Conservation (phyloP, 2,113 vertebrate genomes). For the Amia ocellicauda region DNA sequence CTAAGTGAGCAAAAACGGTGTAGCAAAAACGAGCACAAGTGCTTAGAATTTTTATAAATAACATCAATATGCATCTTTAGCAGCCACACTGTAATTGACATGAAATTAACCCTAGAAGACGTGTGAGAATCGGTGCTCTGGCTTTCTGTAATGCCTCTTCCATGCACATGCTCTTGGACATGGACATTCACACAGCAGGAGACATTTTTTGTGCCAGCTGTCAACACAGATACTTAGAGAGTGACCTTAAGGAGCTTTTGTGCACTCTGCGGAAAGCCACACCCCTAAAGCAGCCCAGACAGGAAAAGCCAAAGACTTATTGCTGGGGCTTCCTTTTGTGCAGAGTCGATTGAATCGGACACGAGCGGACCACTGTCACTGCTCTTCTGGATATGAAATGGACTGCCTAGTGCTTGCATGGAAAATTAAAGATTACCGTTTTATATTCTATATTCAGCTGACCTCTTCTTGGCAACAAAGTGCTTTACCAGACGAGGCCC, state of each 20-base stretch:
- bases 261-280: constrained; percentile 22
- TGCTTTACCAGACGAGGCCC: no score
- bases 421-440: constrained; percentile 11
- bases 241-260: constrained; percentile 30
- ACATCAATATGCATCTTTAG: no score
- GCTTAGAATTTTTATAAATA: no score
- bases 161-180: constrained; percentile 22
- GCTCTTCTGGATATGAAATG: neutral
- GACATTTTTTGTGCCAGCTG: constrained; percentile 28
- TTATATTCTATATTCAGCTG: no score
- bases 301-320: constrained; percentile 9
- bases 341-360: constrained; percentile 14
- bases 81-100: no score
- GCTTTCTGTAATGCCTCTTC: neutral
- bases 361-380: neutral
- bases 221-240: constrained; percentile 18
- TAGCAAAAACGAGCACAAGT: no score
- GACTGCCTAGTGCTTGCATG: neutral
- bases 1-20: neutral
- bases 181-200: constrained; percentile 31
- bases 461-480: no score
- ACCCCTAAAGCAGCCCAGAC: constrained; percentile 20
- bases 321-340: constrained; percentile 26
- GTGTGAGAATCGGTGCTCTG: constrained; percentile 7
- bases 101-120: neutral